Conservation (phyloP, 2,113 vertebrate species). For the Macaca nemestrina region DNA sequence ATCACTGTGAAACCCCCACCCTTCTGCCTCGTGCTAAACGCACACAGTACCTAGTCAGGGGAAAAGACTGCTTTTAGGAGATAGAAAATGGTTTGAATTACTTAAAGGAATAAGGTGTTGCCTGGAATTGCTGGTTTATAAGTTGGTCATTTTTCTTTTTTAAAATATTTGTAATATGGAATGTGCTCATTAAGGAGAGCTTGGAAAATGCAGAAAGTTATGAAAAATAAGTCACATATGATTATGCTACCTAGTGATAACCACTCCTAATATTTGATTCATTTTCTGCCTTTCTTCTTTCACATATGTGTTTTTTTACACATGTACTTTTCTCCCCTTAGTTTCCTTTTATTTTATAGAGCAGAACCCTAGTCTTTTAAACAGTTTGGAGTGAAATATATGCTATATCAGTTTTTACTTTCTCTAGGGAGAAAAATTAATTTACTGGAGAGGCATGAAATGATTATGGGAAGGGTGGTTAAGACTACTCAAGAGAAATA, state of each 20-base stretch:
- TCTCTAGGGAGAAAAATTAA: neutral
- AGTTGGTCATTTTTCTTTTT: neutral
- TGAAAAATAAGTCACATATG: neutral
- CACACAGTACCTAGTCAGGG: neutral
- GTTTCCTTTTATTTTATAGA: neutral
- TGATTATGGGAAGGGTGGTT: neutral
- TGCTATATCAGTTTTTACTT: neutral
- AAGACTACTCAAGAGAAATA: neutral
- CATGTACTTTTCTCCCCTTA: neutral
- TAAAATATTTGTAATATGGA: neutral
- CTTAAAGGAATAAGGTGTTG: neutral
- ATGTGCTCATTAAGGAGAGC: neutral
- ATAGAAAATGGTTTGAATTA: neutral
- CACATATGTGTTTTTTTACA: neutral
- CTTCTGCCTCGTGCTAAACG: neutral
- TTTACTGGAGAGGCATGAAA: neutral
- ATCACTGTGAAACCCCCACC: neutral
- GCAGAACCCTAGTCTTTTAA: neutral
- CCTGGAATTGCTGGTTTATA: neutral
- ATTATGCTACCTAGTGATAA: neutral
- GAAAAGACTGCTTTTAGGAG: neutral
- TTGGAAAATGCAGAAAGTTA: conserved; percentile 6
- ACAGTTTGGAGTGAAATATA: neutral
- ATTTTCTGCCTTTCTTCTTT: neutral
- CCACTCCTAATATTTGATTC: neutral